Conservation (phyloP, 2,797 vertebrate species). For the Chrysolophus pictus region DNA sequence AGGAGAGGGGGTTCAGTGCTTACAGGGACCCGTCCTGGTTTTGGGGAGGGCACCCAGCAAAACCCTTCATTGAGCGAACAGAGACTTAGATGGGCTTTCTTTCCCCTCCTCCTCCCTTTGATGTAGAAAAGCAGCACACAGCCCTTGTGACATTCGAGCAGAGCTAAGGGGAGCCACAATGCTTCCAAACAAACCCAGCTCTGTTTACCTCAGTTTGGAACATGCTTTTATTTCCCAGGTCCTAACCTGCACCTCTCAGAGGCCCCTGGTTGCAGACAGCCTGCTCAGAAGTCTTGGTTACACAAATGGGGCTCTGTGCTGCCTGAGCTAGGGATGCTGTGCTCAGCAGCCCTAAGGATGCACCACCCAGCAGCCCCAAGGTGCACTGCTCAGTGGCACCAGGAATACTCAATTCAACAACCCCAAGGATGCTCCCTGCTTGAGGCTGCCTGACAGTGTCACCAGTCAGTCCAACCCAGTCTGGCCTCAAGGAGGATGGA, state of each 20-base stretch:
- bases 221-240: neutral
- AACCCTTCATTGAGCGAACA: neutral
- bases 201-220: conserved; percentile 19
- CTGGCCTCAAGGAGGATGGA: neutral
- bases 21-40: neutral
- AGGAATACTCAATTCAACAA: neutral
- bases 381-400: no score
- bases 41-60: neutral
- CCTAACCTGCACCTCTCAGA: neutral
- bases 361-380: neutral
- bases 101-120: neutral
- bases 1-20: conserved; percentile 30
- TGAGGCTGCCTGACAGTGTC: neutral
- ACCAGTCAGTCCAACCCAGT: neutral
- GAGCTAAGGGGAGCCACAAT: neutral
- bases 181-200: neutral
- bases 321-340: neutral
- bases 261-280: neutral
- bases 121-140: neutral
- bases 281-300: fast-evolving
- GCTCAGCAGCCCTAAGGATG: neutral
- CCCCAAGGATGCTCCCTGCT: neutral
- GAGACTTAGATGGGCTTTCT: neutral
- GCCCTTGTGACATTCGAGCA: neutral
- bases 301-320: fast-evolving